These are phyloP conservation scores for Chrysolina haemoptera DNA, from an alignment of 2,888 invertebrate genomes.

Conservation along the genomic window DNA sequence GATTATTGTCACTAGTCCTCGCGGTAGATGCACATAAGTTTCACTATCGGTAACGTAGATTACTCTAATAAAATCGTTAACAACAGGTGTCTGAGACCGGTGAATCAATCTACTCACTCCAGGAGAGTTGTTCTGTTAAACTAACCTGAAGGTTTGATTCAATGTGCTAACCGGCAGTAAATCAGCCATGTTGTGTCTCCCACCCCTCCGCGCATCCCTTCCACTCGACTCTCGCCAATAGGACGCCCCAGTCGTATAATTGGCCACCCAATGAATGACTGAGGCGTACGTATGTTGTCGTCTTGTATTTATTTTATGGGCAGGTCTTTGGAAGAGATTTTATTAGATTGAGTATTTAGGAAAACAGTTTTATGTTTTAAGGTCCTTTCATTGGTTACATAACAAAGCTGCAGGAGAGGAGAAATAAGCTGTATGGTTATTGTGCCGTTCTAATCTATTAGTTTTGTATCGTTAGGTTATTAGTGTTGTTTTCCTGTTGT, in stretches of 20 bases:
- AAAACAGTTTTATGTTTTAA: conserved; percentile 68
- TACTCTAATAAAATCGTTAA: conserved; percentile 39
- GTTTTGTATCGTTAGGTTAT: conserved; percentile 52
- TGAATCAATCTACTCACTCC: conserved; percentile 52
- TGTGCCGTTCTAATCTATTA: conserved; percentile 60
- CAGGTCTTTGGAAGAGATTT: conserved; percentile 67
- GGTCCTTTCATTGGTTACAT: conserved; percentile 65
- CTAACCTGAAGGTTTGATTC: conserved; percentile 62
- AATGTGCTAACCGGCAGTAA: conserved; percentile 62
- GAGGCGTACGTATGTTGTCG: conserved; percentile 64
- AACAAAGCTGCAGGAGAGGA: conserved; percentile 57
- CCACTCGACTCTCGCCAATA: conserved; percentile 59
- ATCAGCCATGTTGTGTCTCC: conserved; percentile 70
- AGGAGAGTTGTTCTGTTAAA: conserved; percentile 64
- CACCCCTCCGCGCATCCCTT: conserved; percentile 57
- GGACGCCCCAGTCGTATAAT: conserved; percentile 56
- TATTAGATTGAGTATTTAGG: conserved; percentile 69
- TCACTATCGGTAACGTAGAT: conserved; percentile 13
- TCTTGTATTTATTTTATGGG: conserved; percentile 69
- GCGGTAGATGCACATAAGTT: conserved; percentile 24
- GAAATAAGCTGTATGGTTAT: conserved; percentile 58
- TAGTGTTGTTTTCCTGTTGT: conserved; percentile 50
- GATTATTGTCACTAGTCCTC: conserved; percentile 14
- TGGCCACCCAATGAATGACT: conserved; percentile 63
- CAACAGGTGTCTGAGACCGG: conserved; percentile 52